These are phyloP conservation scores for Pongo abelii DNA, from an alignment of 2,113 vertebrate genomes.

Conservation along the genomic window DNA sequence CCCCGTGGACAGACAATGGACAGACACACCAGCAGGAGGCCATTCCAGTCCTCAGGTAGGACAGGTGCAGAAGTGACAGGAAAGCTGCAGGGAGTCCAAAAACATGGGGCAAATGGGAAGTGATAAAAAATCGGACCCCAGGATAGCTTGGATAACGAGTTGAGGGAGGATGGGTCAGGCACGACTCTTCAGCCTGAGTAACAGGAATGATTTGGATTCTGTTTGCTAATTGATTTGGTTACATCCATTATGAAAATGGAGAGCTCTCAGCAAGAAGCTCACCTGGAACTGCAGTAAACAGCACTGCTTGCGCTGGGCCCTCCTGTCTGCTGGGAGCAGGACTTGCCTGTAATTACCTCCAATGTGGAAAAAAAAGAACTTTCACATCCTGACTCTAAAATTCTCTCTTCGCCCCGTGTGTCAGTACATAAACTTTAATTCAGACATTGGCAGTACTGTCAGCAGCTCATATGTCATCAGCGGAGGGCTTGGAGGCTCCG, in stretches of 20 bases:
- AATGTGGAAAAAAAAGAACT: constrained; percentile 69
- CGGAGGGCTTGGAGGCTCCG: background rate
- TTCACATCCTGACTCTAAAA: constrained; percentile 67
- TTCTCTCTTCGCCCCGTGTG: constrained; percentile 60
- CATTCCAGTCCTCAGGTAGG: too few species aligned
- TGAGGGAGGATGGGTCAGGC: background rate
- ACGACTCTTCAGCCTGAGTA: background rate
- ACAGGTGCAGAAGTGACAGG: background rate
- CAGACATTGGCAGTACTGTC: constrained; percentile 67
- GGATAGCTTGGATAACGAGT: accelerated
- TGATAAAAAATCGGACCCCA: background rate
- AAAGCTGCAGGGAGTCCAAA: background rate
- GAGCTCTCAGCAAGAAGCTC: background rate
- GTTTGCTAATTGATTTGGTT: constrained; percentile 35
- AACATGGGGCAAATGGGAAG: background rate
- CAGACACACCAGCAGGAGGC: background rate
- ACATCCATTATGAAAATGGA: background rate
- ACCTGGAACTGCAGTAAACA: constrained; percentile 34
- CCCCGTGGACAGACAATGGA: background rate
- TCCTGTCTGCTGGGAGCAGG: background rate
- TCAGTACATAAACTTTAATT: constrained; percentile 76
- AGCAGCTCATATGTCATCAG: constrained; percentile 67
- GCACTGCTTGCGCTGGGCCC: background rate
- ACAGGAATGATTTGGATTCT: background rate
- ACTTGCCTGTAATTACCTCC: constrained; percentile 39